Conservation (phyloP, 2,113 vertebrate species). For the Mionectes macconnelli region DNA sequence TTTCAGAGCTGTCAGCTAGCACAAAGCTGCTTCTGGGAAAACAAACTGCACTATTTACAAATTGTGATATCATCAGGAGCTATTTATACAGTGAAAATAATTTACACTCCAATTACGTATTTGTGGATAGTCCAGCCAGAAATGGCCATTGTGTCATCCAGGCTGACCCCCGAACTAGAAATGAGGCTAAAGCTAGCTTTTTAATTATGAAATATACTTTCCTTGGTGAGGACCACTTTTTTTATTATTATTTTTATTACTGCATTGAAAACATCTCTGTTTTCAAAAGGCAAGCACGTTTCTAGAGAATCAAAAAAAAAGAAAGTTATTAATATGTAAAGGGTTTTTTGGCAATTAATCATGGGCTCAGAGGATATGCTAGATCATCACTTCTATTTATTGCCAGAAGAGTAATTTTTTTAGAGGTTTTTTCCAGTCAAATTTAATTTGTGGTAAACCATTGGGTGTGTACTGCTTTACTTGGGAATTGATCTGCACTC, state of each 20-base stretch:
- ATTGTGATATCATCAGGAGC: slow-evolving; percentile 62
- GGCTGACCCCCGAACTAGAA: slow-evolving; percentile 25
- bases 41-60: slow-evolving; percentile 55
- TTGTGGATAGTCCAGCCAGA: slow-evolving; percentile 29
- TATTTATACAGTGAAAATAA: slow-evolving; percentile 65
- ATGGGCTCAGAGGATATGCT: not conserved
- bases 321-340: slow-evolving; percentile 18
- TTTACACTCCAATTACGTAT: slow-evolving; percentile 64
- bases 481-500: slow-evolving; percentile 14
- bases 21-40: slow-evolving; percentile 48
- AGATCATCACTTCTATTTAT: slow-evolving; percentile 38
- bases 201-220: slow-evolving; percentile 60
- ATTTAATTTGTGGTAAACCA: slow-evolving; percentile 52
- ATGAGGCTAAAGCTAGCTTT: slow-evolving; percentile 19
- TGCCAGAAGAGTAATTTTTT: slow-evolving; percentile 28
- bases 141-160: slow-evolving; percentile 37
- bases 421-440: not conserved
- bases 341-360: slow-evolving; percentile 41
- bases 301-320: not conserved
- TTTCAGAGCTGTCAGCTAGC: slow-evolving; percentile 35
- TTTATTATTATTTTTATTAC: slow-evolving; percentile 7
- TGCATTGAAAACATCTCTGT: not conserved
- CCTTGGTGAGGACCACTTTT: slow-evolving; percentile 14
- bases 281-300: slow-evolving; percentile 24
- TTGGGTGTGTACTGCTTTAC: not conserved